Conservation (phyloP, 2,113 vertebrate genomes). For the Aspidoscelis tigris region DNA sequence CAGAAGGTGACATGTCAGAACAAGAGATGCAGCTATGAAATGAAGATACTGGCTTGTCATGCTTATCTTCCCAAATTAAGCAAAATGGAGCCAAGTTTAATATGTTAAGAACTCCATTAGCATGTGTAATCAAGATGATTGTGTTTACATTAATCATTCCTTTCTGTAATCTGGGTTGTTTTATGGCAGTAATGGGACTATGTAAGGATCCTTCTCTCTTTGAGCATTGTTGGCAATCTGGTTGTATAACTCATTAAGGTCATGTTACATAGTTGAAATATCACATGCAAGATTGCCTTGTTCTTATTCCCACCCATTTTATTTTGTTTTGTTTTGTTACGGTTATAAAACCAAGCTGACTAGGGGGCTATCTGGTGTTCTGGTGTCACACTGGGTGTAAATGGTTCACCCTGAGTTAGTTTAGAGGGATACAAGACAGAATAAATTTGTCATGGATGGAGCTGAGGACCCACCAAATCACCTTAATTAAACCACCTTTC, state of each 20-base stretch:
- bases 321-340: too few species aligned
- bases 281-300: neutral
- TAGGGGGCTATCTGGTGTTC: too few species aligned
- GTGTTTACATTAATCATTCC: neutral
- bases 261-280: neutral
- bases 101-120: neutral
- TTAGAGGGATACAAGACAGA: too few species aligned
- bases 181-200: neutral
- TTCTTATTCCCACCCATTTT: neutral
- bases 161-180: neutral
- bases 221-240: neutral
- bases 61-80: neutral
- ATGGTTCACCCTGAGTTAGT: too few species aligned
- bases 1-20: constrained; percentile 45
- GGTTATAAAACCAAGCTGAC: neutral
- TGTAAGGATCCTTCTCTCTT: neutral
- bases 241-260: neutral
- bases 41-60: neutral
- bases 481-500: too few species aligned
- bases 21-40: constrained; percentile 32
- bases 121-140: neutral
- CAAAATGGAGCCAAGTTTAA: neutral
- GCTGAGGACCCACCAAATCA: too few species aligned
- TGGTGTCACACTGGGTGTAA: too few species aligned
- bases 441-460: too few species aligned